Evolutionary conservation across 2,797 vertebrate species (phyloP).

Genomic region (Dryobates pubescens): DNA sequence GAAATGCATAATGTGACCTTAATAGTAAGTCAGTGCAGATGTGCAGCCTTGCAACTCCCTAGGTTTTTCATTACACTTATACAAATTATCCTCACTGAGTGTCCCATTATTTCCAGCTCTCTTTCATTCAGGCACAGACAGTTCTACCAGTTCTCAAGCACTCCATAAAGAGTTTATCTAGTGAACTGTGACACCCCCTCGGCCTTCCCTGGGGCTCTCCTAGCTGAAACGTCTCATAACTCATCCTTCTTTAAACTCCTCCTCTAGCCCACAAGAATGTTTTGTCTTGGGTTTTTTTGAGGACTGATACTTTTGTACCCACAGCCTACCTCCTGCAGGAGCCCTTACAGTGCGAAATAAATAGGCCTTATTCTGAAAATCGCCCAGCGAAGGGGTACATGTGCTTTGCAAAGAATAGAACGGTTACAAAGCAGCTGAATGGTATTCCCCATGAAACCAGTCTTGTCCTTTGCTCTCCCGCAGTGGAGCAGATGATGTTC

Average conservation of each 20-base stretch:
- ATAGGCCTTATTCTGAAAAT: neutral
- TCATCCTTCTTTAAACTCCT: neutral
- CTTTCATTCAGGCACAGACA: neutral
- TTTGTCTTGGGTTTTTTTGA: neutral
- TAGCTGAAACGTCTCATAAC: neutral
- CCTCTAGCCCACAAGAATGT: neutral
- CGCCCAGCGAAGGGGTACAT: neutral
- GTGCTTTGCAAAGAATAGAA: neutral
- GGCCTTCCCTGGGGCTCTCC: neutral
- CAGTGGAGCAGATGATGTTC: neutral
- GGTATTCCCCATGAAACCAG: neutral
- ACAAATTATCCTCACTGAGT: neutral
- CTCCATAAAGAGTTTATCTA: neutral
- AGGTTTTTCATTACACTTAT: neutral
- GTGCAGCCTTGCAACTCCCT: neutral
- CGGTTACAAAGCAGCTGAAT: neutral
- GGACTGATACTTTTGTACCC: neutral
- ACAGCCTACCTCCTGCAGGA: neutral
- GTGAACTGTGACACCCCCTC: neutral
- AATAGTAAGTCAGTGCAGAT: neutral
- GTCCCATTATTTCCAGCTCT: neutral
- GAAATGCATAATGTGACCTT: neutral
- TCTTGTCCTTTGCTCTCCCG: neutral
- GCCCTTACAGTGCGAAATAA: neutral
- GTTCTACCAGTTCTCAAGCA: neutral